A percentile compares a stretch with the other conserved stretches of the same genome.
phyloP scores from a whole-genome alignment of 2,113 vertebrate genomes.

The Microtus oregoni region DNA sequence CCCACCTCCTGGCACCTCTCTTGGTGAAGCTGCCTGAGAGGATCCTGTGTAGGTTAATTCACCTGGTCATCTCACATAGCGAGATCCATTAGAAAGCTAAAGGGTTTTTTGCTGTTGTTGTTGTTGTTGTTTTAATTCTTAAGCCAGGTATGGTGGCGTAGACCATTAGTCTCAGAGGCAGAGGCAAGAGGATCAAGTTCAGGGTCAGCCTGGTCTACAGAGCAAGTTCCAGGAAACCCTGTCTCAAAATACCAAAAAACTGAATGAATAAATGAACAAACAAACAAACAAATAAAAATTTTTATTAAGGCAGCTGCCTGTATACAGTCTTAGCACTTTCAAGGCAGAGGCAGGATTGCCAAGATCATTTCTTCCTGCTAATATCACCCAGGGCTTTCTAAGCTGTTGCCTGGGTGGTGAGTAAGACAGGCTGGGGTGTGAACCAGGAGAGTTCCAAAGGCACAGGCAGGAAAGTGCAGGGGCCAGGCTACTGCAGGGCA shows the following conservation, averaged over 20 bases:
- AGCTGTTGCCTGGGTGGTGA: neutral
- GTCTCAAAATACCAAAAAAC: neutral
- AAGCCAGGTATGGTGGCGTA: neutral
- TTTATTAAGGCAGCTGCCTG: neutral
- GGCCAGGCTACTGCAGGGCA: rapidly evolving
- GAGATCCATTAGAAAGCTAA: neutral
- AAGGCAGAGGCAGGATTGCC: neutral
- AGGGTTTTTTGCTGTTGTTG: neutral
- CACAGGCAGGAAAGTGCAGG: rapidly evolving
- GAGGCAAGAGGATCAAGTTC: neutral
- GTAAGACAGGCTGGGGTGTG: rapidly evolving
- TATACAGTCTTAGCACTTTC: neutral
- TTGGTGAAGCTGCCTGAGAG: rapidly evolving
- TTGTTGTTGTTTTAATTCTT: neutral
- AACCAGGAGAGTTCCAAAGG: neutral
- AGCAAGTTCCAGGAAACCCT: neutral
- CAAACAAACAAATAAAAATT: too few species aligned
- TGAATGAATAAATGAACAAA: too few species aligned
- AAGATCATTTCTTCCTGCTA: neutral
- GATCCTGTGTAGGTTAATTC: rapidly evolving
- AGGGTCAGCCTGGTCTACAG: neutral
- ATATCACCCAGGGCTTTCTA: neutral
- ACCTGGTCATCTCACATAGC: rapidly evolving
- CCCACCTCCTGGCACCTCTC: rapidly evolving
- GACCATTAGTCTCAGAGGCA: neutral